phyloP scores from a whole-genome alignment of 2,113 vertebrate species.

The Lophura nycthemera region DNA sequence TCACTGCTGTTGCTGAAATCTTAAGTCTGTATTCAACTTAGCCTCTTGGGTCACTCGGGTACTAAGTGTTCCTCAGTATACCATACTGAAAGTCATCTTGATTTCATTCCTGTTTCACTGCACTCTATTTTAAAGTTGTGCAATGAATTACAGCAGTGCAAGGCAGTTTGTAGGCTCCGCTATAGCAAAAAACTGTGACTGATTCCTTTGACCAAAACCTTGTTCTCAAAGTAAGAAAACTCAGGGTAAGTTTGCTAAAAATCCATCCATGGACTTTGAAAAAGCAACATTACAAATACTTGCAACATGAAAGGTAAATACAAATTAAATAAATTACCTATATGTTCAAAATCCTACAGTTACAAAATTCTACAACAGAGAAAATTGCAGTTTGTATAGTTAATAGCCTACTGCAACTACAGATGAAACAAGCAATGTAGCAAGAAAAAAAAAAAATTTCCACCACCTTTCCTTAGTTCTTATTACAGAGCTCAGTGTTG shows the following conservation, averaged over 20 bases:
- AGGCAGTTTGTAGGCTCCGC: rapidly evolving
- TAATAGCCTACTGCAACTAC: neutral
- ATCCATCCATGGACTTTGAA: rapidly evolving
- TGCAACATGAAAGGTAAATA: neutral
- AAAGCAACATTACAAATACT: neutral
- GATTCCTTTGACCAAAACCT: neutral
- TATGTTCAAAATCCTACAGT: neutral
- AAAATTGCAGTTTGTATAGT: neutral
- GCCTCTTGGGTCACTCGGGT: neutral
- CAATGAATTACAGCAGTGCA: neutral
- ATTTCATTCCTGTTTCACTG: neutral
- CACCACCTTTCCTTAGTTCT: neutral
- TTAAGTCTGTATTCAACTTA: neutral
- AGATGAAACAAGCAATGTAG: neutral
- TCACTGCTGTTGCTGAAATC: neutral
- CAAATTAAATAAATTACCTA: neutral
- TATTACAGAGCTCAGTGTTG: rapidly evolving
- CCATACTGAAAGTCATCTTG: neutral
- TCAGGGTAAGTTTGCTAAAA: neutral
- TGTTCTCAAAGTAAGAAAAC: neutral
- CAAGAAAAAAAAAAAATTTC: neutral
- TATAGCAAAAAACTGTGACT: neutral
- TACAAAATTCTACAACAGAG: neutral
- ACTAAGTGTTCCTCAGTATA: neutral
- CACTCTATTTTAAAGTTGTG: neutral